These are phyloP conservation scores for Glaucidium brasilianum DNA, from an alignment of 2,113 vertebrate genomes.

Conservation along the genomic window DNA sequence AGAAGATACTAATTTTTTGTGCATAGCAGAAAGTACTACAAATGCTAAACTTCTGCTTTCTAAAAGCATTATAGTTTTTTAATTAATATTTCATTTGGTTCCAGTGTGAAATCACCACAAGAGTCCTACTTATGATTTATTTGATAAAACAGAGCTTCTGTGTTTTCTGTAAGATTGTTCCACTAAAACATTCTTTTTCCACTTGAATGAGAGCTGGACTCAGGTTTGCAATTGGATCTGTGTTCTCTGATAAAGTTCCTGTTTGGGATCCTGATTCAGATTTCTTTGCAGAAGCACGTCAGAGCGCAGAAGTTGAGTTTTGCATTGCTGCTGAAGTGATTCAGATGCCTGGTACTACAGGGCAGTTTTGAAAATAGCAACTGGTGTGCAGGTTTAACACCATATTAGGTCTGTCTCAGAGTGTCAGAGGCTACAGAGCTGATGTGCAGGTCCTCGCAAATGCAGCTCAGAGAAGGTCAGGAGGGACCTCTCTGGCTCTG, in stretches of 20 bases:
- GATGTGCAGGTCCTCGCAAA: neutral
- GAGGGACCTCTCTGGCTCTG: neutral
- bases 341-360: neutral
- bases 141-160: neutral
- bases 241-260: neutral
- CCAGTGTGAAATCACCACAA: neutral
- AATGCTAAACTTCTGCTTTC: neutral
- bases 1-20: neutral
- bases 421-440: neutral
- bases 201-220: neutral
- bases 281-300: neutral
- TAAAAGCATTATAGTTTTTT: neutral
- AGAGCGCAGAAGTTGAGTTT: neutral
- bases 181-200: neutral
- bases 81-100: neutral
- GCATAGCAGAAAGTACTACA: neutral
- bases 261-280: neutral
- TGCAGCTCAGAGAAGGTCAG: neutral
- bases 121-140: neutral
- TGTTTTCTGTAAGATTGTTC: neutral
- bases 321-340: neutral
- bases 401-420: neutral
- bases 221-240: neutral
- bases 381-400: neutral
- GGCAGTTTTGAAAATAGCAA: constrained; percentile 14